A percentile compares a stretch with the other conserved stretches of the same genome.
Conservation (phyloP, 2,797 vertebrate species). For the Graptemys geographica region DNA sequence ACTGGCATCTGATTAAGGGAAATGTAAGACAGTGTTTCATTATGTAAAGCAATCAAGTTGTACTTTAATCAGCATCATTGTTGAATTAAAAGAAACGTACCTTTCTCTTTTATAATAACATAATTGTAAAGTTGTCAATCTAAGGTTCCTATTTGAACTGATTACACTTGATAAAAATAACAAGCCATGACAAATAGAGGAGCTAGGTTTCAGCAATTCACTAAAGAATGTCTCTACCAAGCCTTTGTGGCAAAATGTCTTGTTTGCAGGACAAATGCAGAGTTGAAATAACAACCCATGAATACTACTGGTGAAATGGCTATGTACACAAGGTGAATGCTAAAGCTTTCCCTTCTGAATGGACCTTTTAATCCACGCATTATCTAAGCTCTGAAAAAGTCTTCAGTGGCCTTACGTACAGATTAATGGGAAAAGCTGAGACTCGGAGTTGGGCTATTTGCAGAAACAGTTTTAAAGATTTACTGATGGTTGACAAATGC, state of each 20-base stretch:
- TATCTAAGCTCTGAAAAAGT: slow-evolving; percentile 82
- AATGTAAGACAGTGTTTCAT: slow-evolving; percentile 23
- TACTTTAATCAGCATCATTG: slow-evolving; percentile 45
- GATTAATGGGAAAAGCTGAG: slow-evolving; percentile 83
- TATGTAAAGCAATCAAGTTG: slow-evolving; percentile 38
- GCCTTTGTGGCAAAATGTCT: slow-evolving; percentile 81
- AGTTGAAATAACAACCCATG: slow-evolving; percentile 83
- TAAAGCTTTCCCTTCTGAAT: slow-evolving; percentile 83
- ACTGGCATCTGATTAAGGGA: background rate
- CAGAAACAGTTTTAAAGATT: slow-evolving; percentile 84
- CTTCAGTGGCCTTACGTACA: slow-evolving; percentile 80
- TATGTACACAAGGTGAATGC: slow-evolving; percentile 85
- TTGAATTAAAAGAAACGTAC: slow-evolving; percentile 61
- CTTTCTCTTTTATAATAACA: slow-evolving; percentile 64
- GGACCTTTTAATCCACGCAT: slow-evolving; percentile 84
- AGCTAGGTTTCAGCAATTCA: slow-evolving; percentile 79
- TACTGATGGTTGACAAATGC: slow-evolving; percentile 85
- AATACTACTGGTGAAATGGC: slow-evolving; percentile 83
- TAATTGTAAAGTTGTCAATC: slow-evolving; percentile 71
- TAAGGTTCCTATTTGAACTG: slow-evolving; percentile 68
- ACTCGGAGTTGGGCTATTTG: slow-evolving; percentile 78
- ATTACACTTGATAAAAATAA: slow-evolving; percentile 80
- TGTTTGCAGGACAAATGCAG: slow-evolving; percentile 80
- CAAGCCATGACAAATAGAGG: slow-evolving; percentile 76
- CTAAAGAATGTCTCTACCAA: slow-evolving; percentile 80